Percentiles rank a stretch among this genome's conserved stretches.
phyloP scores from a whole-genome alignment of 2,888 invertebrate species.

The Sarcophaga caerulescens region DNA sequence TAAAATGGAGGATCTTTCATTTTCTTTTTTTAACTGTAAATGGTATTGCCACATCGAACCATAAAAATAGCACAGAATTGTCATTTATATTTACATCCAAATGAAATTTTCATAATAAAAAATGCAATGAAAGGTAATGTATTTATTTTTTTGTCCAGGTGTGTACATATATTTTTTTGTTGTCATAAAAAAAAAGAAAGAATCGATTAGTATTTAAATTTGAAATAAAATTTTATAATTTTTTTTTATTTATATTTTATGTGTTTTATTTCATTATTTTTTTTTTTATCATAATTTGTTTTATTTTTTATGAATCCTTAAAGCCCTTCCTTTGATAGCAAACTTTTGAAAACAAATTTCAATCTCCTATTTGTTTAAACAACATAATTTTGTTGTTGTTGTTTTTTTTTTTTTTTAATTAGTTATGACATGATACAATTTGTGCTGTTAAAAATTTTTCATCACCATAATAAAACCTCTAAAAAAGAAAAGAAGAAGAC shows the following conservation, averaged over 20 bases:
- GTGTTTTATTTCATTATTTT: slow-evolving; percentile 46
- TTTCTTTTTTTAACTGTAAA: too few relatives aligned
- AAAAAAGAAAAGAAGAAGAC: slow-evolving; percentile 70
- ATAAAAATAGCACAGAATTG: too few relatives aligned
- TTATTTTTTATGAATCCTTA: slow-evolving; percentile 45
- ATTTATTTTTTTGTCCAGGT: too few relatives aligned
- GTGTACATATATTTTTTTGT: too few relatives aligned
- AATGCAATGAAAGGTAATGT: too few relatives aligned
- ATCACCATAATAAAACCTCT: slow-evolving; percentile 30
- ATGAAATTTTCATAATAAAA: too few relatives aligned
- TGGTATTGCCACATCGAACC: too few relatives aligned
- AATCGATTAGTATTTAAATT: slow-evolving; percentile 78
- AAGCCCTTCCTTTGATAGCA: slow-evolving; percentile 55
- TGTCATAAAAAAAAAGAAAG: slow-evolving; percentile 67
- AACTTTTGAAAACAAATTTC: slow-evolving; percentile 5
- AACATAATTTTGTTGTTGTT: slow-evolving; percentile 68
- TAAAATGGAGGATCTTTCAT: too few relatives aligned
- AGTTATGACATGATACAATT: slow-evolving; percentile 48
- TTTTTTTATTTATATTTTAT: background rate
- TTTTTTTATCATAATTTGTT: slow-evolving; percentile 12
- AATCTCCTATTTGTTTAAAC: slow-evolving; percentile 37
- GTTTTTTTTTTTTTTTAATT: slow-evolving; percentile 51
- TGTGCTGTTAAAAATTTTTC: slow-evolving; percentile 68
- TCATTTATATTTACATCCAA: too few relatives aligned
- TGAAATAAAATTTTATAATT: slow-evolving; percentile 22